Base-by-base conservation (phyloP, 2,888 invertebrate species). In the Agonum fuliginosum region DNA sequence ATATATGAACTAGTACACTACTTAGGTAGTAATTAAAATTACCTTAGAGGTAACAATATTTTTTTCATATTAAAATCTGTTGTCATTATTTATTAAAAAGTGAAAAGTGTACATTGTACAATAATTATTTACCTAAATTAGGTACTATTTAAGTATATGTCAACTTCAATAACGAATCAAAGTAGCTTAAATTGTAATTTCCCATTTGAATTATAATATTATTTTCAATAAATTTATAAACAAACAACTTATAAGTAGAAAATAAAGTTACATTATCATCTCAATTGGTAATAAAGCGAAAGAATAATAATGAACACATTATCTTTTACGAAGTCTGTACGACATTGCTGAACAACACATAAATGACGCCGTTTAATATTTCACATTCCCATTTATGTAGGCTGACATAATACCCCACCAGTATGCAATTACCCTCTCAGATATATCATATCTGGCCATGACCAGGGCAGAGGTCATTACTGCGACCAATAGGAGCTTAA, bases 331-430 rank as follows among this genome's bases (percentile, higher is more conserved):
- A 12, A n/a, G 37, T 37, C 10, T 27, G 3, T 6, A 27, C 27
- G 27, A 27, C 27, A 14, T 43, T 43, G 43, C 17, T 48, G 10
- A 48, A 48, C 48, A 48, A 48, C 48, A 48, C 48, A 65, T 65
- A 65, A 65, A 65, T 20, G 65, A 34, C 20, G 17, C 30, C 65
- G 65, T 65, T 65, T 65, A 65, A 65, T 65, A 65, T 65, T 65
- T 65, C 19, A 65, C 30, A 62, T 27, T 62, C 34, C 30, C 62
- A 62, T 30, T 34, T 34, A 65, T 65, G 65, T 65, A 30, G 37
- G 34, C 34, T 30, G 37, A 65, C 34, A 65, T 65, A 65, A 65
- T 65, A 34, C n/a, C n/a, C n/a, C n/a, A n/a, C 37, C 24, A 20
- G 48, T 12, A 17, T 17, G 65, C 65, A 65, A 65, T 65, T 65